These are phyloP conservation scores for Vanessa tameamea DNA, from an alignment of 1,140 invertebrate genomes.

Conservation along the genomic window DNA sequence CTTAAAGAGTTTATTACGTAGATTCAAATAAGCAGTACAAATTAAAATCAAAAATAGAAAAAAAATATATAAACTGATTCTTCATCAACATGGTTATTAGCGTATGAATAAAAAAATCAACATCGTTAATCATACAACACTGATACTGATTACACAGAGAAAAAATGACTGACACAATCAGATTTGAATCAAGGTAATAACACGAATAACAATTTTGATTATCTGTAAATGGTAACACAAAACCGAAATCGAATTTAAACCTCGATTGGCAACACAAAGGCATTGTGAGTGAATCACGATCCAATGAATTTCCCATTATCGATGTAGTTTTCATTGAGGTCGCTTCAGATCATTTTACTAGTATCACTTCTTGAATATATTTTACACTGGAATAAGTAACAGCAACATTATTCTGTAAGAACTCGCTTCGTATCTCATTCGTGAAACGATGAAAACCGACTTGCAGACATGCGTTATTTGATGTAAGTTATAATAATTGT, in stretches of 20 bases:
- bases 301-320: constrained; percentile 4
- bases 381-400: too few species aligned
- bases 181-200: constrained; percentile 12
- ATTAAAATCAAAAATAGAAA: too few species aligned
- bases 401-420: too few species aligned
- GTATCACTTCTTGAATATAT: too few species aligned
- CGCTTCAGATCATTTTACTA: not conserved
- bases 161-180: constrained; percentile 9
- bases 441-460: too few species aligned
- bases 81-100: too few species aligned
- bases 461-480: too few species aligned
- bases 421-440: too few species aligned
- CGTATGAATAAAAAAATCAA: not conserved
- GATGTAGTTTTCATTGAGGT: constrained; percentile 7
- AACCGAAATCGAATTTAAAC: constrained; percentile 22
- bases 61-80: too few species aligned
- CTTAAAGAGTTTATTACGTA: too few species aligned
- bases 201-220: constrained; percentile 6
- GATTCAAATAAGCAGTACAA: too few species aligned
- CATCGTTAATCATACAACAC: not conserved
- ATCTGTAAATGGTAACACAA: constrained; percentile 13
- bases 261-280: constrained; percentile 18
- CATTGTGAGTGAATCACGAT: constrained; percentile 10
- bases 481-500: too few species aligned
- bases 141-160: not conserved